Evolutionary conservation across 2,888 invertebrate genomes (phyloP).

Genomic region (Tipula unca): DNA sequence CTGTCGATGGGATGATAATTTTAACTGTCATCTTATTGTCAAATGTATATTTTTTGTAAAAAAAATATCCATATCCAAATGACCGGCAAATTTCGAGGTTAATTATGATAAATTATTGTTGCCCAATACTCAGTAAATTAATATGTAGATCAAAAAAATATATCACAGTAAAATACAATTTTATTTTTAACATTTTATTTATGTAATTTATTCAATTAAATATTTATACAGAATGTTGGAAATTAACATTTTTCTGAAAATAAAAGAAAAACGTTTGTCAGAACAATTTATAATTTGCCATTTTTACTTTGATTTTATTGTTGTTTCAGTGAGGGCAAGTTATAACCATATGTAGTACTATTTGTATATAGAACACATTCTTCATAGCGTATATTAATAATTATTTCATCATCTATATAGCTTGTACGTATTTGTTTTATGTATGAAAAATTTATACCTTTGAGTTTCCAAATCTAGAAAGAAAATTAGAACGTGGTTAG

Average conservation of each 20-base stretch:
- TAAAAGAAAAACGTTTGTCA: not conserved
- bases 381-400: conserved; percentile 14
- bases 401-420: not conserved
- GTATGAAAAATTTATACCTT: not conserved
- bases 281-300: not conserved
- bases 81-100: no score
- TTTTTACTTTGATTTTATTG: not conserved
- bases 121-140: no score
- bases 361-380: not conserved
- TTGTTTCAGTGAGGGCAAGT: conserved; percentile 16
- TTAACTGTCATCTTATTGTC: no score
- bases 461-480: not conserved
- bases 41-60: no score
- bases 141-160: no score
- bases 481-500: not conserved
- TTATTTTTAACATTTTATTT: no score
- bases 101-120: no score
- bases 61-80: no score
- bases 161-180: no score
- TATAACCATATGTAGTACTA: not conserved
- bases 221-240: not conserved
- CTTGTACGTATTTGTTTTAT: not conserved
- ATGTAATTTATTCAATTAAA: no score
- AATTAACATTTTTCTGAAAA: not conserved
- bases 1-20: no score